phyloP scores from a whole-genome alignment of 2,113 vertebrate species.

The Pardalotus punctatus region DNA sequence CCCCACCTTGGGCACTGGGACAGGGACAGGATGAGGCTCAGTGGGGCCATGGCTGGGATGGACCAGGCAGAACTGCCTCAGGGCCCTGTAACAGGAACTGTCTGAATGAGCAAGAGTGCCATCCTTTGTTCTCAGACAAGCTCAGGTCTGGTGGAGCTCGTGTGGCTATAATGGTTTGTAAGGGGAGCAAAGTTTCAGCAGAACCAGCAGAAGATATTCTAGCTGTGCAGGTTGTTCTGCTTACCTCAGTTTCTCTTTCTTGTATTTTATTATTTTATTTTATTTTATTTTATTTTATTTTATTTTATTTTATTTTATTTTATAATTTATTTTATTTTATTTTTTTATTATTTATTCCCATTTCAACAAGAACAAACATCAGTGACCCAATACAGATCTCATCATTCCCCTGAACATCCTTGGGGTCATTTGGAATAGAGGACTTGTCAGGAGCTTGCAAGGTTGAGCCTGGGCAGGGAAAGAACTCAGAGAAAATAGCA shows the following conservation, averaged over 20 bases:
- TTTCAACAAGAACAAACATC: neutral
- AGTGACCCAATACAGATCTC: neutral
- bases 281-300: neutral
- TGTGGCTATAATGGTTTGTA: neutral
- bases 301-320: neutral
- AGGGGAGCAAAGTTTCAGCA: rapidly evolving
- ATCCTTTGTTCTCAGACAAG: neutral
- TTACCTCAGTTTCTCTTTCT: neutral
- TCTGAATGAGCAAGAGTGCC: rapidly evolving
- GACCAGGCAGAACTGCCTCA: neutral
- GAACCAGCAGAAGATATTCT: neutral
- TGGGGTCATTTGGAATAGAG: neutral
- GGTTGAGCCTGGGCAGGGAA: neutral
- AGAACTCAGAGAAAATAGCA: neutral
- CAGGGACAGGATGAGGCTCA: rapidly evolving
- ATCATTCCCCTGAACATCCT: neutral
- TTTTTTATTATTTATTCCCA: neutral
- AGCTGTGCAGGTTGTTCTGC: neutral
- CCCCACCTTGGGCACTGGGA: neutral
- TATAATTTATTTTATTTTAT: neutral
- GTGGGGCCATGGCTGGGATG: too few species aligned
- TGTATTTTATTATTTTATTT: neutral
- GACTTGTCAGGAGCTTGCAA: neutral
- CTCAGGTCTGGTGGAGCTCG: rapidly evolving
- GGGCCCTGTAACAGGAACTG: neutral